A percentile compares a stretch with the other conserved stretches of the same genome.
phyloP scores from a whole-genome alignment of 2,113 vertebrate species.

The Cheirogaleus medius region DNA sequence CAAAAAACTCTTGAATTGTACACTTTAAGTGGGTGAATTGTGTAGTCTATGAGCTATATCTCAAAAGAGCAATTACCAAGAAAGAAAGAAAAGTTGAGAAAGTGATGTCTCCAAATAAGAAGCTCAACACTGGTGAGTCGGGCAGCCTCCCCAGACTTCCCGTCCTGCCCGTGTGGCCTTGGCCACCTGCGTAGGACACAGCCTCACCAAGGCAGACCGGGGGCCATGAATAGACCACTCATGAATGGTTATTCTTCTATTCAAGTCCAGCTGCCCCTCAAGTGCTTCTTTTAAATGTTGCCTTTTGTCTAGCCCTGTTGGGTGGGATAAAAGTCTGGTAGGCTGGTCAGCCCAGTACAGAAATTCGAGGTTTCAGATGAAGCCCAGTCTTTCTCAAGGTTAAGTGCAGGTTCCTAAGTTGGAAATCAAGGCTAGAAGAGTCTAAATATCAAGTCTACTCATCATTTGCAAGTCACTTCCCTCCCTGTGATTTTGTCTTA shows the following conservation, averaged over 20 bases:
- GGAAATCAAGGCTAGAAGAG: slow-evolving; percentile 10
- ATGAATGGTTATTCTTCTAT: neutral
- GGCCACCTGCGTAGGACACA: neutral
- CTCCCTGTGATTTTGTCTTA: neutral
- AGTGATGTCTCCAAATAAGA: neutral
- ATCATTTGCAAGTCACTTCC: slow-evolving; percentile 26
- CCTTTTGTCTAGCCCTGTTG: neutral
- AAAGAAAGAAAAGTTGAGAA: neutral
- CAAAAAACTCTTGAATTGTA: neutral
- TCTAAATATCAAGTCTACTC: slow-evolving; percentile 43
- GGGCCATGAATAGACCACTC: neutral
- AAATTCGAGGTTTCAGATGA: neutral
- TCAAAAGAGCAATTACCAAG: neutral
- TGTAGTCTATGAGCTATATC: neutral
- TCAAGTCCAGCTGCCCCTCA: neutral
- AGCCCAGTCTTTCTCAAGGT: slow-evolving; percentile 10
- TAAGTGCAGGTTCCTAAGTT: slow-evolving; percentile 33
- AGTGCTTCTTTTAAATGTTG: neutral
- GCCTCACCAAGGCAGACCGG: neutral
- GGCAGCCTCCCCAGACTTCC: neutral
- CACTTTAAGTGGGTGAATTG: neutral
- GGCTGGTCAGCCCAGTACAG: neutral
- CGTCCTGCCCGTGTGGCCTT: neutral
- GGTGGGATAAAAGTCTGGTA: neutral
- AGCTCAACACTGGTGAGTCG: neutral